These are phyloP conservation scores for Bos javanicus DNA, from an alignment of 2,113 vertebrate genomes.

Conservation along the genomic window DNA sequence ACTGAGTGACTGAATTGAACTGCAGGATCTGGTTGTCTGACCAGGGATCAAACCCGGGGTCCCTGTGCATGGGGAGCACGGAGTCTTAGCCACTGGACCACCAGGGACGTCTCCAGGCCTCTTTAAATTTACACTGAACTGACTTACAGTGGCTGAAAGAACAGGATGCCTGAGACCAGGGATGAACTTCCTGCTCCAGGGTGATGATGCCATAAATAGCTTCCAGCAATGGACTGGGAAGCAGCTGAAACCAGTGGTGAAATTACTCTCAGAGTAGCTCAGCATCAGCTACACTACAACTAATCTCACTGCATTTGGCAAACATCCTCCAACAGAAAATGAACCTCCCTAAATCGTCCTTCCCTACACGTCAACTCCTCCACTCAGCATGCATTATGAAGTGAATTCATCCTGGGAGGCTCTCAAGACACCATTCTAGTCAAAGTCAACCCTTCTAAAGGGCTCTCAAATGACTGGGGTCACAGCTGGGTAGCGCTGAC, in stretches of 20 bases:
- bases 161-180: neutral
- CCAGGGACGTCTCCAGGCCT: neutral
- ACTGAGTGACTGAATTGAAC: too few relatives aligned
- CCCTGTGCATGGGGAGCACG: neutral
- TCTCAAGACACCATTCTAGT: neutral
- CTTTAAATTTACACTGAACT: neutral
- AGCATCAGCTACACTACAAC: neutral
- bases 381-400: neutral
- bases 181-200: neutral
- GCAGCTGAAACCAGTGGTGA: neutral
- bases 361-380: fast-evolving
- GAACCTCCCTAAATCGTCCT: neutral
- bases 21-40: neutral
- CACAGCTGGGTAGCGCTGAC: neutral
- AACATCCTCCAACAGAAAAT: neutral
- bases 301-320: neutral
- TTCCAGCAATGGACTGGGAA: neutral
- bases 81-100: neutral
- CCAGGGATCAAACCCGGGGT: neutral
- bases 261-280: neutral
- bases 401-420: neutral
- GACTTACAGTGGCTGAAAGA: neutral
- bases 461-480: neutral
- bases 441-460: neutral
- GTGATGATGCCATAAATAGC: neutral